phyloP scores from a whole-genome alignment of 2,797 vertebrate species.

The Anabacerthia variegaticeps region DNA sequence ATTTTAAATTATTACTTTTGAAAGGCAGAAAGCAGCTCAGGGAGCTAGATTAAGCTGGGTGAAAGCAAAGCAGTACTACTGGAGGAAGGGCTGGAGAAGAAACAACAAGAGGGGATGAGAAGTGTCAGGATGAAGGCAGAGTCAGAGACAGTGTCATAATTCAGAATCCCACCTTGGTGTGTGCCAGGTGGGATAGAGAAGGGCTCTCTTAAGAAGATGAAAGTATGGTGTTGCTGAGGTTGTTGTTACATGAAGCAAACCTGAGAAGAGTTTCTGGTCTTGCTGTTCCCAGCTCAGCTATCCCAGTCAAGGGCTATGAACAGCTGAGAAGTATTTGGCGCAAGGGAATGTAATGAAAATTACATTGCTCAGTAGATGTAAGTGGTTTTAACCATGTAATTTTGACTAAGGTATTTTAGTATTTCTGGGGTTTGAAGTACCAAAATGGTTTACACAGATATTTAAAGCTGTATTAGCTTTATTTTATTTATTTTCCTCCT shows the following conservation, averaged over 20 bases:
- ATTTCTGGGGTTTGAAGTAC: neutral
- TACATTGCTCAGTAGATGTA: neutral
- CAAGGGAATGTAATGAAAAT: neutral
- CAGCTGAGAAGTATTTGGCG: neutral
- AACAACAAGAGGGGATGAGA: neutral
- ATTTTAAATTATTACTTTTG: neutral
- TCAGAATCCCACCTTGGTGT: neutral
- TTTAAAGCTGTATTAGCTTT: neutral
- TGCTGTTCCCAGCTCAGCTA: neutral
- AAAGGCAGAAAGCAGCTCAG: neutral
- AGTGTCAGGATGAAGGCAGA: neutral
- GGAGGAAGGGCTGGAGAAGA: neutral
- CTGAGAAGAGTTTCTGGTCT: neutral
- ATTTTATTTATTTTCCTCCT: neutral
- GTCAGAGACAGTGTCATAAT: neutral
- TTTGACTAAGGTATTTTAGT: neutral
- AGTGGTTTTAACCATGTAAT: neutral
- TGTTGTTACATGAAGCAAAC: neutral
- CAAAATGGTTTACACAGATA: neutral
- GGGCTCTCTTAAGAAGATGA: neutral
- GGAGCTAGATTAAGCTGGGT: neutral
- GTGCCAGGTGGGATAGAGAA: neutral
- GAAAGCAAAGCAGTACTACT: neutral
- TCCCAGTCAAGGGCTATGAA: neutral
- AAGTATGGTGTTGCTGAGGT: rapidly evolving